Percentiles rank a stretch among this genome's conserved stretches.
Conservation (phyloP, 2,113 vertebrate genomes). For the Neodon shergylaensis region DNA sequence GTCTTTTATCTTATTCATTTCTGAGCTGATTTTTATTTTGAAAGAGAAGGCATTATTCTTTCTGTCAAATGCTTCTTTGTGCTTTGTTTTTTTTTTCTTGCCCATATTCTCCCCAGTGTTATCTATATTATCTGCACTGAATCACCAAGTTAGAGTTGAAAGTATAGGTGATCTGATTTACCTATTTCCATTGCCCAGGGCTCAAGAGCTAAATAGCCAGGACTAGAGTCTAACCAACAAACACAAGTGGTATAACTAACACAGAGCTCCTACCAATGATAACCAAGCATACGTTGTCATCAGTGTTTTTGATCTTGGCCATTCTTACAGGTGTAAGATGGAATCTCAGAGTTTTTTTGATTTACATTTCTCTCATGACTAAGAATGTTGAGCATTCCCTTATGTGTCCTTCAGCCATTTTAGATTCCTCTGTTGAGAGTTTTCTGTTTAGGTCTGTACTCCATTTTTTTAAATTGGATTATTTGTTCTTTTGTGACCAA, state of each 20-base stretch:
- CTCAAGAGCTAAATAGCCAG: not conserved
- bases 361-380: too few species aligned
- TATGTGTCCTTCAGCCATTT: too few species aligned
- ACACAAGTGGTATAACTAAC: not conserved
- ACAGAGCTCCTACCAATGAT: not conserved
- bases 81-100: not conserved
- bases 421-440: too few species aligned
- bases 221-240: too few species aligned
- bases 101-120: not conserved
- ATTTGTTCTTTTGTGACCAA: too few species aligned
- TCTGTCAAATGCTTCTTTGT: not conserved
- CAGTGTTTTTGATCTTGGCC: too few species aligned
- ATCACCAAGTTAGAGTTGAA: not conserved
- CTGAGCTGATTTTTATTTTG: conserved; percentile 51
- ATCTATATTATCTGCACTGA: not conserved
- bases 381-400: too few species aligned
- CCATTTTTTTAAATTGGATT: too few species aligned
- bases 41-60: not conserved
- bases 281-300: not conserved
- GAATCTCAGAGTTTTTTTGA: too few species aligned
- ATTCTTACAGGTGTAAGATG: too few species aligned
- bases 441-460: too few species aligned
- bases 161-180: not conserved
- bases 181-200: not conserved
- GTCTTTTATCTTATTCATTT: not conserved